Base-by-base conservation (phyloP, 2,888 invertebrate species). In the Philereme transversata region DNA sequence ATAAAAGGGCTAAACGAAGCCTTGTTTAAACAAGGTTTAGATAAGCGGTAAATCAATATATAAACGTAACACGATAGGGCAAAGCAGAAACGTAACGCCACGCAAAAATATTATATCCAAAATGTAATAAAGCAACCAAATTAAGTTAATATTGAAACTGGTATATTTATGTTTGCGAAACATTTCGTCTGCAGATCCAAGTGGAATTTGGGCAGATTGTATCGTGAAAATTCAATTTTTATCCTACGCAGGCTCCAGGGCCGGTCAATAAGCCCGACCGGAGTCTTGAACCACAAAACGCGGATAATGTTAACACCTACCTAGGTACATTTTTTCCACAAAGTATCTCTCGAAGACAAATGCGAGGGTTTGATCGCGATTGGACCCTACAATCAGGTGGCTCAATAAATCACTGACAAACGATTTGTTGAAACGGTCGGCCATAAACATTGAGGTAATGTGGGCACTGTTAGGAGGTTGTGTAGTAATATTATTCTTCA, bases 281-380 rank as follows among this genome's bases (percentile, higher is more conserved):
- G 80, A 82, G 81, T 86, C 85, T 87, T 90, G 88, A 90, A 88
- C 86, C 83, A 84, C 76, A 84, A 81, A 75, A 72, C 72, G 48
- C 45, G 47, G 43, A 57, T 45, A 76, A 43, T 70, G 64, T 74
- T 79, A 79, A 76, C 71, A 71, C 69, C 72, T 68, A 70, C 22
- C 22, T 22, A 22, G 22, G 22, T 22, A 22, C 72, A 72, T 75
- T 77, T 76, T 76, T 75, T 73, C 68, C 67, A 60, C 57, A 60
- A 62, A 62, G 63, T 72, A 73, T 76, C 79, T 78, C 72, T 50
- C 45, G 65, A 74, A 77, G 75, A 79, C 72, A 77, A 80, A 78
- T 71, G 69, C 64, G 63, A 38, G 68, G 69, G 69, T 55, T 62
- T 58, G 70, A 67, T 75, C 62, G 54, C 62, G 53, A 67, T 69